These are phyloP conservation scores for Lota lota DNA, from an alignment of 2,113 vertebrate species.

Conservation along the genomic window DNA sequence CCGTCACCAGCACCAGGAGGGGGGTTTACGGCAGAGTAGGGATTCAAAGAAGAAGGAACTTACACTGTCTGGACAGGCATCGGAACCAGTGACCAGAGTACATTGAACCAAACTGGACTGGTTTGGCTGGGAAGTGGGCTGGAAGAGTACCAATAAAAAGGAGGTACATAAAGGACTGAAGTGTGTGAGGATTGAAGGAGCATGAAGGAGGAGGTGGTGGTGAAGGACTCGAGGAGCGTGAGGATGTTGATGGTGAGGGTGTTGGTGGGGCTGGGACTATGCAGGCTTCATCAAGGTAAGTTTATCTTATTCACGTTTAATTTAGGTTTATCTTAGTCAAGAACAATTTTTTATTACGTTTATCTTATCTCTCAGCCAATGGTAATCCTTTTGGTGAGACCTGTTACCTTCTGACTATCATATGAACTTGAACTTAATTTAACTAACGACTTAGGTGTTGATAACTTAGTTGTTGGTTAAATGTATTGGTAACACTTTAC, in stretches of 20 bases:
- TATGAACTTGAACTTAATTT: neutral
- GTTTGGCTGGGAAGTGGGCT: too few species aligned
- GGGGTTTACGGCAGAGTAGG: too few species aligned
- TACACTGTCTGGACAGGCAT: too few species aligned
- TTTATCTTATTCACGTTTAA: neutral
- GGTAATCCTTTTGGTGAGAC: too few species aligned
- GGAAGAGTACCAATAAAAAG: too few species aligned
- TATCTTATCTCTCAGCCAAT: neutral
- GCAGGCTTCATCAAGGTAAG: slow-evolving; percentile 64
- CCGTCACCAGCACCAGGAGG: too few species aligned
- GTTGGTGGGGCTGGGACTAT: slow-evolving; percentile 59
- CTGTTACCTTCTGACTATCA: too few species aligned
- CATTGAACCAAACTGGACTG: too few species aligned
- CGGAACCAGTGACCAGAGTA: too few species aligned
- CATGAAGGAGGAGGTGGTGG: slow-evolving; percentile 3
- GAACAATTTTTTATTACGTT: neutral
- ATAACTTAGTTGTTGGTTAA: too few species aligned
- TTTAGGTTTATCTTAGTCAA: neutral
- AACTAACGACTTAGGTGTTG: neutral
- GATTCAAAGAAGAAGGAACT: too few species aligned
- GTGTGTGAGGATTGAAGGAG: neutral
- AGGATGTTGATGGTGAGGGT: slow-evolving; percentile 44
- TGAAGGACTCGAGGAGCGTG: slow-evolving; percentile 1
- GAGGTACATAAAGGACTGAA: neutral
- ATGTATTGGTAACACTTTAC: too few species aligned